Evolutionary conservation across 2,888 invertebrate species (phyloP), one percentile per base, ranked within the genome.

Genomic region (Stegophylla sp.): DNA sequence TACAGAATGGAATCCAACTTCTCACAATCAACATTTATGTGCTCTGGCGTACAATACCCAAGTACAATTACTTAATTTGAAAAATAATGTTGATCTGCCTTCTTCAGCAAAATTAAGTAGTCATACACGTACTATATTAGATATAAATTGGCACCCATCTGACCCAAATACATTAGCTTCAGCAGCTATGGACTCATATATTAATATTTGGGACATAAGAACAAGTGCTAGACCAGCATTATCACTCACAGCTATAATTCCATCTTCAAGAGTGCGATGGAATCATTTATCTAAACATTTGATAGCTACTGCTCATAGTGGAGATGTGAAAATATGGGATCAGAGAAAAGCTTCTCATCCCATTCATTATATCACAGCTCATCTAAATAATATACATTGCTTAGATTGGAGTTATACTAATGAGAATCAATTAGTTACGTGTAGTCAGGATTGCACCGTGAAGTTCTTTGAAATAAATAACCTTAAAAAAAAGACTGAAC

Each of bases 301-400:
- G 83, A 88, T 98, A 83, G 97, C 97, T 1, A 97, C 97, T 64
- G 94, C 97, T 5, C 97, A 98, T 87, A 97, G 97, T 86, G 97
- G 96, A 2, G 97, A 97, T 87, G 91, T 98, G 4, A 93, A 97
- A 86, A 91, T 98, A 84, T 98, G 97, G 97, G 98, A 98, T 87
- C 93, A 94, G 84, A 89, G 97, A 83, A 96, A 96, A 88, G 91
- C 92, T 83, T 91, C 92, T 71, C 90, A 93, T 75, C 97, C 97
- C 0, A 90, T 96, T 3, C 94, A 96, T 86, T 97, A 97, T 85
- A 95, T 98, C 84, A 93, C 97, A 34, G 97, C 97, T 4, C 97
- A 98, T 88, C 88, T 96, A 82, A 90, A 91, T 64, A 91, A 88
- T 86, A 96, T 97, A 84, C 94, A 96, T 86, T 96, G 97, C 66